Evolutionary conservation across 2,888 invertebrate species (phyloP).

Genomic region (Drosophila cracens): DNA sequence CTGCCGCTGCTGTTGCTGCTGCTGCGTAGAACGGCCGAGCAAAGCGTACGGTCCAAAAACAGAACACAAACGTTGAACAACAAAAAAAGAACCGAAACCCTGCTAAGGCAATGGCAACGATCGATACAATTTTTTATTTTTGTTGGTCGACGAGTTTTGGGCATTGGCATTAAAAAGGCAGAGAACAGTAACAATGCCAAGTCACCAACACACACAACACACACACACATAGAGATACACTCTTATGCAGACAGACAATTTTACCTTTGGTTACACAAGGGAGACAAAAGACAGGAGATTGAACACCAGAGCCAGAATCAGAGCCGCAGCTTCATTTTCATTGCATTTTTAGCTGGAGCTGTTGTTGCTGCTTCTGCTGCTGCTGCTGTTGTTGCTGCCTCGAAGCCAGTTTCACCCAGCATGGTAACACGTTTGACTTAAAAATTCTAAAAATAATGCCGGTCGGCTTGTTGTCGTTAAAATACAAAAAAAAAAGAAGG

Average conservation of each 20-base stretch:
- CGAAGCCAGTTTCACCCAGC: slow-evolving; percentile 77
- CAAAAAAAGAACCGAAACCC: slow-evolving; percentile 31
- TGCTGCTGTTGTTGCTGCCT: slow-evolving; percentile 50
- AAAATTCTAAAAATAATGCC: slow-evolving; percentile 83
- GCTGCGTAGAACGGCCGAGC: slow-evolving; percentile 61
- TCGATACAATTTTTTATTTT: slow-evolving; percentile 72
- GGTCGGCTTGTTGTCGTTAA: slow-evolving; percentile 80
- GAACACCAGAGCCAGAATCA: slow-evolving; percentile 42
- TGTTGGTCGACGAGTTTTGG: slow-evolving; percentile 67
- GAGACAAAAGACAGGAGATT: slow-evolving; percentile 59
- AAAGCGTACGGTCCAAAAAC: slow-evolving; percentile 65
- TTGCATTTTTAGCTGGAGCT: slow-evolving; percentile 72
- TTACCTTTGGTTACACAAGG: slow-evolving; percentile 53
- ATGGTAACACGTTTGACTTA: slow-evolving; percentile 83
- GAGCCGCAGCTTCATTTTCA: slow-evolving; percentile 61
- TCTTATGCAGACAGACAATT: slow-evolving; percentile 33
- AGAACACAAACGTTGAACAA: slow-evolving; percentile 65
- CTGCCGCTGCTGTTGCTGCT: slow-evolving; percentile 51
- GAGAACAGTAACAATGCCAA: slow-evolving; percentile 75
- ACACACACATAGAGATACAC: slow-evolving; percentile 24
- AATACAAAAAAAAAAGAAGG: slow-evolving; percentile 47
- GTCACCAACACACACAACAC: slow-evolving; percentile 50
- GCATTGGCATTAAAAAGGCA: slow-evolving; percentile 75
- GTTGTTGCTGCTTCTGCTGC: slow-evolving; percentile 40
- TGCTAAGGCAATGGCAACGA: slow-evolving; percentile 58